phyloP scores from a whole-genome alignment of 2,888 invertebrate genomes.

The Dryadula phaetusa region DNA sequence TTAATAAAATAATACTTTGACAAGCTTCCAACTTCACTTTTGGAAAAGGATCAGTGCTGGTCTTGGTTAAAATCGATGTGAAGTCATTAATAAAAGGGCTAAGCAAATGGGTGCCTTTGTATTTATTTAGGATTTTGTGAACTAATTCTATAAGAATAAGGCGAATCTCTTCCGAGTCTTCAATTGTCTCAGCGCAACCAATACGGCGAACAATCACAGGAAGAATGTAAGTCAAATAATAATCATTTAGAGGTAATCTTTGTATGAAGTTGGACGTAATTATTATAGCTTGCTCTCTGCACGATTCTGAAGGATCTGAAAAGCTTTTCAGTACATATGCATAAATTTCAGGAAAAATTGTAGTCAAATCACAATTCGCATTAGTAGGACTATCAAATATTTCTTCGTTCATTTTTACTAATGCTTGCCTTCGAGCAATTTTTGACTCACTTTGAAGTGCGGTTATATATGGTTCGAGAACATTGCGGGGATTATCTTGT shows the following conservation, averaged over 20 bases:
- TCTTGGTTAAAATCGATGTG: conserved; percentile 88
- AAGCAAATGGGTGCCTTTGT: conserved; percentile 84
- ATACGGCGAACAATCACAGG: conserved; percentile 91
- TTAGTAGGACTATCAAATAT: conserved; percentile 71
- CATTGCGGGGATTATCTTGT: conserved; percentile 64
- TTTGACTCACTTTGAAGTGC: conserved; percentile 86
- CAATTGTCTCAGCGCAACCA: conserved; percentile 89
- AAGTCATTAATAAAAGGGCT: conserved; percentile 90
- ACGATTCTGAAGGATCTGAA: conserved; percentile 85
- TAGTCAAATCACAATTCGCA: conserved; percentile 65
- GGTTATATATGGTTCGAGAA: conserved; percentile 66
- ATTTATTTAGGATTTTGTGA: conserved; percentile 86
- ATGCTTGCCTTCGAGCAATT: conserved; percentile 80
- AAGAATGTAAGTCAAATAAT: conserved; percentile 89
- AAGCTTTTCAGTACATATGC: conserved; percentile 74
- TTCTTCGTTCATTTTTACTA: conserved; percentile 81
- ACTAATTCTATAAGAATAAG: conserved; percentile 87
- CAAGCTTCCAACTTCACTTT: conserved; percentile 92
- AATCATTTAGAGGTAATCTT: conserved; percentile 86
- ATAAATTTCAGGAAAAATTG: conserved; percentile 69
- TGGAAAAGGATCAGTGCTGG: conserved; percentile 90
- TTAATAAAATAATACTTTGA: conserved; percentile 87
- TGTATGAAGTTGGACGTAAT: conserved; percentile 84
- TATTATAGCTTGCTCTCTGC: conserved; percentile 84
- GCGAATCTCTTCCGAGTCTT: conserved; percentile 91